These are phyloP conservation scores for Mormyrops boulengeri DNA, from an alignment of 2,797 vertebrate genomes.

Conservation along the genomic window DNA sequence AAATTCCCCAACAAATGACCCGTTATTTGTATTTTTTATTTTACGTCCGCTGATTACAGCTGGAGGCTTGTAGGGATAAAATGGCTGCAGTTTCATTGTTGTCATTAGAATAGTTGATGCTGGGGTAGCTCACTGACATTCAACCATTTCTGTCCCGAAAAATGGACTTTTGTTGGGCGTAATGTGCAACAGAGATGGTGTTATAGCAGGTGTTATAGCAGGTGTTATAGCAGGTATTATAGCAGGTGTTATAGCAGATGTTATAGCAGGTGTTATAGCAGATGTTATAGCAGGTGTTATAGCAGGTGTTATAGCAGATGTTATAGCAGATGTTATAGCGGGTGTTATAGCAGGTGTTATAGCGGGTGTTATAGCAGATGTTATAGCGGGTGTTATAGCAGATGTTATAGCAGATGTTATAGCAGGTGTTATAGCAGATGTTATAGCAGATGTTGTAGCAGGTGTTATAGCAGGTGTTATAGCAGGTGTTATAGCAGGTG, in stretches of 20 bases:
- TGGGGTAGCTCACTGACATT: background rate
- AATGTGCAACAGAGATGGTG: background rate
- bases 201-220: background rate
- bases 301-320: too few species aligned
- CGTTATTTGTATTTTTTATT: background rate
- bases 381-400: too few species aligned
- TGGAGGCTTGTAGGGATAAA: background rate
- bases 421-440: background rate
- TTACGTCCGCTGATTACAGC: background rate
- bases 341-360: too few species aligned
- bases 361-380: too few species aligned
- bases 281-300: too few species aligned
- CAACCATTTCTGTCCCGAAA: background rate
- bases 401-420: too few species aligned
- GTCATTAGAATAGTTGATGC: background rate
- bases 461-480: too few species aligned
- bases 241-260: background rate
- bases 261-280: background rate
- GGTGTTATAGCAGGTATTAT: background rate
- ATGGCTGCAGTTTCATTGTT: background rate
- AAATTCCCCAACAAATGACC: background rate
- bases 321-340: too few species aligned
- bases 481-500: background rate
- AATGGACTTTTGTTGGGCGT: background rate
- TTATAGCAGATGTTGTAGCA: background rate